phyloP scores from a whole-genome alignment of 1,140 invertebrate species.

The Caenorhabditis briggsae region DNA sequence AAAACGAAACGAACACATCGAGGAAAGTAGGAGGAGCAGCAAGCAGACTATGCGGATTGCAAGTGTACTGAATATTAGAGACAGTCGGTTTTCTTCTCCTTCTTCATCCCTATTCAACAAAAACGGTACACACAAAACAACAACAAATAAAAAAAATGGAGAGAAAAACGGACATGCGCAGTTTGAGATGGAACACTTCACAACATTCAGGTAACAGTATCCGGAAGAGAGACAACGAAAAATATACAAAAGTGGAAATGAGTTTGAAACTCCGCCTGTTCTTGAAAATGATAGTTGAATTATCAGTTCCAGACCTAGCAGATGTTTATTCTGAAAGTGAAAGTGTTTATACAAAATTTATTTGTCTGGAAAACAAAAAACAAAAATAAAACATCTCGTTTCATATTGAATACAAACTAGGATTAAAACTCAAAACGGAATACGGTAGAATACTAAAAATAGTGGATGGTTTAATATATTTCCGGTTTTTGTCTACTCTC shows the following conservation, averaged over 20 bases:
- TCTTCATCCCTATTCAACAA: conserved; percentile 14
- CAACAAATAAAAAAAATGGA: conserved; percentile 20
- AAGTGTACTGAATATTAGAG: conserved; percentile 28
- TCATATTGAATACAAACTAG: neutral
- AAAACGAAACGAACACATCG: conserved; percentile 52
- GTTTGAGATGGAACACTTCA: conserved; percentile 47
- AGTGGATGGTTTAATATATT: too few relatives aligned
- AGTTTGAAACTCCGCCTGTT: too few relatives aligned
- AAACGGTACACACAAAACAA: conserved; percentile 48
- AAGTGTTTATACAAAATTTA: neutral
- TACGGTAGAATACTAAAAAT: neutral
- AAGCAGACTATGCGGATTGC: neutral
- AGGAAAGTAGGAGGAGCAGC: conserved; percentile 24
- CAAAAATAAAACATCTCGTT: conserved; percentile 7
- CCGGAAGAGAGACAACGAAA: conserved; percentile 12
- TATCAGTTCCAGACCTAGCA: conserved; percentile 13
- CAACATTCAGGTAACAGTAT: conserved; percentile 47
- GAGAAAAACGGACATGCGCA: conserved; percentile 44
- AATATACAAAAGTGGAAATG: neutral
- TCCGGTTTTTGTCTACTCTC: too few relatives aligned
- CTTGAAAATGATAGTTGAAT: neutral
- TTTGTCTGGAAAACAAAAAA: neutral
- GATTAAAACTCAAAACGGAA: conserved; percentile 12
- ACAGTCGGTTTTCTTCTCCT: conserved; percentile 21
- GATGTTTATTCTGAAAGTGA: neutral